Conservation (phyloP, 2,888 invertebrate genomes). For the Parnassius glacialis region DNA sequence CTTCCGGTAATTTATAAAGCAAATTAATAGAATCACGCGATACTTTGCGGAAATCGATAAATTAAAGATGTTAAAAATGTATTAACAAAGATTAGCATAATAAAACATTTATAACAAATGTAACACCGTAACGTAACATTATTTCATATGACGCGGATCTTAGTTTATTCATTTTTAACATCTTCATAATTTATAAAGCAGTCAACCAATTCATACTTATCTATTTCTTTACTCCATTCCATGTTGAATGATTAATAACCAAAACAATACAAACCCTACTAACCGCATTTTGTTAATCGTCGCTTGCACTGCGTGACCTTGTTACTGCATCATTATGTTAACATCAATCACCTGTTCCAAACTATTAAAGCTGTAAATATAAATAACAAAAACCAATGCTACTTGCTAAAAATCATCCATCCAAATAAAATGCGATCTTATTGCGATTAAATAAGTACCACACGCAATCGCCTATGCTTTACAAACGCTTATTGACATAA, state of each 20-base stretch:
- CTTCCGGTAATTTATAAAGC: too few relatives aligned
- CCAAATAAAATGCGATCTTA: conserved; percentile 35
- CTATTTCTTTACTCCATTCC: too few relatives aligned
- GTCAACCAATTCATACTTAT: too few relatives aligned
- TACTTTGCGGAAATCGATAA: too few relatives aligned
- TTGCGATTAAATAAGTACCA: conserved; percentile 28
- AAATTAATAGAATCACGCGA: too few relatives aligned
- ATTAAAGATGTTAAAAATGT: too few relatives aligned
- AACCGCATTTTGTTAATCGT: conserved; percentile 50
- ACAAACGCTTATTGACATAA: conserved; percentile 33
- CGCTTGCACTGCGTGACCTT: conserved; percentile 38
- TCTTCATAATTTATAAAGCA: too few relatives aligned
- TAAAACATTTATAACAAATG: too few relatives aligned
- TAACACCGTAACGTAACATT: too few relatives aligned
- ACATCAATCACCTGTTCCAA: conserved; percentile 55
- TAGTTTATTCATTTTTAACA: too few relatives aligned
- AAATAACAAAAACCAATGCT: conserved; percentile 42
- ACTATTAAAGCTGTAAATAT: conserved; percentile 49
- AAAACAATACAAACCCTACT: conserved; percentile 46
- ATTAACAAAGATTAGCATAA: too few relatives aligned
- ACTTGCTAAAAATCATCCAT: conserved; percentile 32
- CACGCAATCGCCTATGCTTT: conserved; percentile 27
- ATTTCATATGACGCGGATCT: too few relatives aligned
- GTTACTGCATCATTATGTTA: conserved; percentile 64
- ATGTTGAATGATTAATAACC: conserved; percentile 13